Evolutionary conservation across 2,797 vertebrate genomes (phyloP).

Genomic region (Lagodon rhomboides): DNA sequence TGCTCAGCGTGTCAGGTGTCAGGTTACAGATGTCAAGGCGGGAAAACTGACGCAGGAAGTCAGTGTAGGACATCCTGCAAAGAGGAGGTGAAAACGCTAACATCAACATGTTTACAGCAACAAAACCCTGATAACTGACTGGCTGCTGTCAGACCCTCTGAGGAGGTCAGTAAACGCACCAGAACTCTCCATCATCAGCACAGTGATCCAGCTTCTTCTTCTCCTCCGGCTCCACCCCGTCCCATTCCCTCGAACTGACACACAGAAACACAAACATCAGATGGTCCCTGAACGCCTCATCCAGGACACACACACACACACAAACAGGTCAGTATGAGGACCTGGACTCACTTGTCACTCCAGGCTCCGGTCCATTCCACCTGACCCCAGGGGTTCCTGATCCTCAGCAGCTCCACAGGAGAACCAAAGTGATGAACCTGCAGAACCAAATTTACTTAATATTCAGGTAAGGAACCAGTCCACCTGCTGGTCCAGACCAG

Average conservation of each 20-base stretch:
- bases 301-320: background rate
- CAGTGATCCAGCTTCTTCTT: slow-evolving; percentile 60
- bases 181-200: slow-evolving; percentile 82
- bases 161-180: slow-evolving; percentile 38
- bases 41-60: slow-evolving; percentile 74
- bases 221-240: slow-evolving; percentile 54
- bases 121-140: no score
- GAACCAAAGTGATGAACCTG: slow-evolving; percentile 32
- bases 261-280: background rate
- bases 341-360: slow-evolving; percentile 86
- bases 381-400: slow-evolving; percentile 91
- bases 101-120: background rate
- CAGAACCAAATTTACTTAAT: background rate
- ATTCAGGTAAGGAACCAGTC: background rate
- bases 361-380: slow-evolving; percentile 91
- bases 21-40: slow-evolving; percentile 82
- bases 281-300: background rate
- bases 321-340: background rate
- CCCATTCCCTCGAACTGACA: slow-evolving; percentile 77
- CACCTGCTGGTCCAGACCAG: background rate
- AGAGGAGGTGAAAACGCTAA: background rate
- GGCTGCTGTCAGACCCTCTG: no score
- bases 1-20: slow-evolving; percentile 70
- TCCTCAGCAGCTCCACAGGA: slow-evolving; percentile 85
- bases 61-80: slow-evolving; percentile 75